A percentile compares a stretch with the other conserved stretches of the same genome.
These are phyloP conservation scores for Lethrus apterus DNA, from an alignment of 1,140 invertebrate genomes.

Conservation along the genomic window DNA sequence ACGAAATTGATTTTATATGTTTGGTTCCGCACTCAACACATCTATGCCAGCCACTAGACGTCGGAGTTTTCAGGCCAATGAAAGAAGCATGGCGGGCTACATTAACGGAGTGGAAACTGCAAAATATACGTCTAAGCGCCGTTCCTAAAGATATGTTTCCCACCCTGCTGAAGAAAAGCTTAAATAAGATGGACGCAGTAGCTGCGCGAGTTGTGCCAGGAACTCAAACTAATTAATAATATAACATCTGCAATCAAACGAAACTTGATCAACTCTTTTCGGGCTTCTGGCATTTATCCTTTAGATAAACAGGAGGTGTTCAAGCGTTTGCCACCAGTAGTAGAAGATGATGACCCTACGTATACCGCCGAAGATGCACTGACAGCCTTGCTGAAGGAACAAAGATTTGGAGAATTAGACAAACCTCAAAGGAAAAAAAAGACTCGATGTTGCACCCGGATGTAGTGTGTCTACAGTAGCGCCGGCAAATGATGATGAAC, in stretches of 20 bases:
- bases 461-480: constrained; percentile 12
- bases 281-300: constrained; percentile 5
- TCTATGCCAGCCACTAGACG: constrained; percentile 37
- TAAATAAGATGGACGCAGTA: constrained; percentile 1
- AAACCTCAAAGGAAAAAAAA: constrained; percentile 3
- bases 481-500: too few relatives aligned
- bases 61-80: constrained; percentile 37
- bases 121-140: not conserved
- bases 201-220: too few relatives aligned
- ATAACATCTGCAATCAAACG: too few relatives aligned
- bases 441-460: constrained; percentile 2
- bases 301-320: constrained; percentile 2
- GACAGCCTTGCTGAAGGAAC: constrained; percentile 4
- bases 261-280: too few relatives aligned
- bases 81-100: constrained; percentile 37
- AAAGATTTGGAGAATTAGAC: not conserved
- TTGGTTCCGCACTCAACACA: constrained; percentile 39
- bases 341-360: not conserved
- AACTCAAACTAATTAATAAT: too few relatives aligned
- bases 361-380: constrained; percentile 5
- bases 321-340: not conserved
- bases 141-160: constrained; percentile 1
- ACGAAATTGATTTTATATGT: constrained; percentile 15
- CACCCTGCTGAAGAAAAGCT: not conserved
- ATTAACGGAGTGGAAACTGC: constrained; percentile 31